Conservation (phyloP, 2,888 invertebrate species). For the Calameuta filiformis region DNA sequence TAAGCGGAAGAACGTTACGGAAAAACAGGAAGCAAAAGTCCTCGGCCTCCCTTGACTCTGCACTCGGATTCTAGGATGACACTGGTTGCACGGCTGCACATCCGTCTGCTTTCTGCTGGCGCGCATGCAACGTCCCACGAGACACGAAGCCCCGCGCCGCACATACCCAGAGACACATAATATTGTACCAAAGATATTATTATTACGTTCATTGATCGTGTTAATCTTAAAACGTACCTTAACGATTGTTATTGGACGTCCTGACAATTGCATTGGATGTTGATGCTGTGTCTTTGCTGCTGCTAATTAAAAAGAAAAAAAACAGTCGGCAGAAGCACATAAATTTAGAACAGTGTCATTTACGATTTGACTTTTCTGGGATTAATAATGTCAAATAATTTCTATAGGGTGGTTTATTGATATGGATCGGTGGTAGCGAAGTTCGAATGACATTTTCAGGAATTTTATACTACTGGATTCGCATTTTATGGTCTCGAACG, state of each 20-base stretch:
- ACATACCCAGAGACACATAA: background rate
- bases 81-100: constrained; percentile 39
- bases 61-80: constrained; percentile 34
- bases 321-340: background rate
- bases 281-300: background rate
- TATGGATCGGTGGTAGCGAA: background rate
- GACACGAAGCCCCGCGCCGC: background rate
- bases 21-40: background rate
- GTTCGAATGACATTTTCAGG: background rate
- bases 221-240: background rate
- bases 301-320: background rate
- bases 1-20: background rate
- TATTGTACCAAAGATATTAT: background rate
- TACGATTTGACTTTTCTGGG: background rate
- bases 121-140: constrained; percentile 24
- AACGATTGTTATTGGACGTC: background rate
- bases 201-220: background rate
- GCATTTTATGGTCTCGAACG: background rate
- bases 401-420: background rate
- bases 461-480: background rate
- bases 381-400: background rate
- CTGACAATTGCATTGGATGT: background rate
- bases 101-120: constrained; percentile 34
- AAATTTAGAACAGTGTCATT: background rate
- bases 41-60: constrained; percentile 13